Evolutionary conservation across 2,113 vertebrate species (phyloP).

Genomic region (Sigmodon hispidus): DNA sequence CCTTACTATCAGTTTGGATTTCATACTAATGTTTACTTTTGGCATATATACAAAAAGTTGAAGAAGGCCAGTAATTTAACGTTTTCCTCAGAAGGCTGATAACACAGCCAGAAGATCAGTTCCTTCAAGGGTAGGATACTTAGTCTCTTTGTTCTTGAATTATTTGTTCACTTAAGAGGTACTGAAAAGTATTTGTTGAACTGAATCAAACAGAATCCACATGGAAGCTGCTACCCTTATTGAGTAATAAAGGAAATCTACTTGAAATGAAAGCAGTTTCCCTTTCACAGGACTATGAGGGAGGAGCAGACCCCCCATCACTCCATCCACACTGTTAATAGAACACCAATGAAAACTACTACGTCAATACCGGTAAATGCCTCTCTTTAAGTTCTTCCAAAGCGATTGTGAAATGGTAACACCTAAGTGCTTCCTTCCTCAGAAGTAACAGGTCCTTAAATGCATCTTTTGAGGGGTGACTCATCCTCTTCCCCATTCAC

Average conservation of each 20-base stretch:
- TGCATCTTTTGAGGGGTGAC: constrained; percentile 44
- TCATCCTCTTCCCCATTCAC: constrained; percentile 12
- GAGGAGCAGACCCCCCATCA: neutral
- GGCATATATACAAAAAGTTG: neutral
- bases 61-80: constrained; percentile 36
- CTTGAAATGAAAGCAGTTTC: constrained; percentile 50
- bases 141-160: constrained; percentile 17
- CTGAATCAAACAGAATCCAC: constrained; percentile 46
- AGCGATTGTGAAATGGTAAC: constrained; percentile 52
- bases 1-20: neutral
- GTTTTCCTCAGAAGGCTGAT: constrained; percentile 51
- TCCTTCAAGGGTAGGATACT: neutral
- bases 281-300: constrained; percentile 36
- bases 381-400: constrained; percentile 38
- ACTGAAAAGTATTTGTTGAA: constrained; percentile 36
- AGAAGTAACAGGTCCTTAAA: constrained; percentile 50
- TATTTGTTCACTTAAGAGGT: constrained; percentile 3
- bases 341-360: constrained; percentile 57
- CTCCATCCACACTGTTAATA: constrained; percentile 20
- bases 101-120: neutral
- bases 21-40: constrained; percentile 46
- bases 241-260: constrained; percentile 42
- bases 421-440: constrained; percentile 56
- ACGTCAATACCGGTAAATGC: neutral
- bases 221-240: neutral